phyloP scores from a whole-genome alignment of 2,888 invertebrate species.

The Eupithecia subumbrata region DNA sequence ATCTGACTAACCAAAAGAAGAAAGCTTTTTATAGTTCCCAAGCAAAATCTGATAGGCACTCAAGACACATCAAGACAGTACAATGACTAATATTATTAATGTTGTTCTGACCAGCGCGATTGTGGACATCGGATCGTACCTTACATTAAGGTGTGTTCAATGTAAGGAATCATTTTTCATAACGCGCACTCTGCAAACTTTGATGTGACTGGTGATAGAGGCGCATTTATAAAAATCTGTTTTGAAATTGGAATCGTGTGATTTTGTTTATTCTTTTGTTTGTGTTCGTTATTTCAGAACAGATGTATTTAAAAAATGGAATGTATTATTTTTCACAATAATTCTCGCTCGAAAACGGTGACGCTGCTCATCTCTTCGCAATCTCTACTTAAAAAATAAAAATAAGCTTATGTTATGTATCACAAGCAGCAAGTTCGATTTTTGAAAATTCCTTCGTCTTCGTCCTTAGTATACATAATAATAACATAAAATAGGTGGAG shows the following conservation, averaged over 20 bases:
- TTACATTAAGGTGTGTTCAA: slow-evolving; percentile 76
- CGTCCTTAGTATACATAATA: no score
- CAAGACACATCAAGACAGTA: slow-evolving; percentile 50
- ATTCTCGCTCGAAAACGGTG: no score
- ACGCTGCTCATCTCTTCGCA: no score
- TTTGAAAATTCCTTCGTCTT: no score
- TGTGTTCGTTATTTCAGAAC: neutral
- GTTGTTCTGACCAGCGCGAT: slow-evolving; percentile 70
- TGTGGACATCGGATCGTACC: slow-evolving; percentile 64
- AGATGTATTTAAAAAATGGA: neutral
- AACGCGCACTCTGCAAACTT: slow-evolving; percentile 55
- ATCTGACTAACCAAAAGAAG: neutral
- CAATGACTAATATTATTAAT: slow-evolving; percentile 80
- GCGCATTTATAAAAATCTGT: slow-evolving; percentile 54
- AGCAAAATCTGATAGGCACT: slow-evolving; percentile 57
- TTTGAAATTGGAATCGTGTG: slow-evolving; percentile 43
- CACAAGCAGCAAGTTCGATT: no score
- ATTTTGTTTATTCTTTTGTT: neutral
- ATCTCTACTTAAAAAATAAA: no score
- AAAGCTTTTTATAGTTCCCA: slow-evolving; percentile 35
- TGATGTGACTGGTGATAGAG: slow-evolving; percentile 68
- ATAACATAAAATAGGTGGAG: no score
- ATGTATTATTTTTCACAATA: no score
- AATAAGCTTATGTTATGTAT: no score
- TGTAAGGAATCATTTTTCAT: slow-evolving; percentile 73